Conservation (phyloP, 2,113 vertebrate genomes). For the Phylloscopus trochilus region DNA sequence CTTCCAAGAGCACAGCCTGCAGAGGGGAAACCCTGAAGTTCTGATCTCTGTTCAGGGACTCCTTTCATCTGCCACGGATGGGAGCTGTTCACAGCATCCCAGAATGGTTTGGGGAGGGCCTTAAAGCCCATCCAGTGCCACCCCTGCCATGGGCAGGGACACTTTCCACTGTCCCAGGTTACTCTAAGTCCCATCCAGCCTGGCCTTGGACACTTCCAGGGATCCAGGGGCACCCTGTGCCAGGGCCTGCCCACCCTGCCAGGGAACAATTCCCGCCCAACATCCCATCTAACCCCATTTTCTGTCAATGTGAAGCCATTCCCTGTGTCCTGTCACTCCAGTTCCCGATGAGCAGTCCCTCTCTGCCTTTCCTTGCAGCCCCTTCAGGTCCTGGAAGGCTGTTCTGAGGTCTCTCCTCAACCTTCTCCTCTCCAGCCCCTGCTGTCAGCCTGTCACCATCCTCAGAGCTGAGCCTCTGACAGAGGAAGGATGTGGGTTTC, state of each 20-base stretch:
- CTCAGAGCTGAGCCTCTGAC: accelerated
- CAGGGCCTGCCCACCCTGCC: neutral
- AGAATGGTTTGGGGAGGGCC: neutral
- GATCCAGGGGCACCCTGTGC: neutral
- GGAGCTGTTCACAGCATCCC: neutral
- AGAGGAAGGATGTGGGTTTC: neutral
- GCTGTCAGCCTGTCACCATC: neutral
- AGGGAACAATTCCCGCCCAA: neutral
- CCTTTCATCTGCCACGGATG: neutral
- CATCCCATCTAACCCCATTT: too few relatives aligned
- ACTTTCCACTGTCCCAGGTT: accelerated
- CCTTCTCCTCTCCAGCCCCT: neutral
- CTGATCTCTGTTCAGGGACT: neutral
- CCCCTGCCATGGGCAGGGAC: neutral
- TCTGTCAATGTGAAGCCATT: neutral
- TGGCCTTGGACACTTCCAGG: neutral
- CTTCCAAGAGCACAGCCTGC: neutral
- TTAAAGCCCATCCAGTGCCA: neutral
- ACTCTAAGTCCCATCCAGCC: accelerated
- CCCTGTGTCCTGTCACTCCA: neutral
- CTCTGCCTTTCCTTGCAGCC: neutral
- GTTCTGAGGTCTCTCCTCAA: neutral
- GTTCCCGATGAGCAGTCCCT: neutral
- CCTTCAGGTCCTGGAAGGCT: neutral
- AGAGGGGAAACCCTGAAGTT: neutral